Evolutionary conservation across 1,140 invertebrate species (phyloP).

Genomic region (Heliconius melpomene): DNA sequence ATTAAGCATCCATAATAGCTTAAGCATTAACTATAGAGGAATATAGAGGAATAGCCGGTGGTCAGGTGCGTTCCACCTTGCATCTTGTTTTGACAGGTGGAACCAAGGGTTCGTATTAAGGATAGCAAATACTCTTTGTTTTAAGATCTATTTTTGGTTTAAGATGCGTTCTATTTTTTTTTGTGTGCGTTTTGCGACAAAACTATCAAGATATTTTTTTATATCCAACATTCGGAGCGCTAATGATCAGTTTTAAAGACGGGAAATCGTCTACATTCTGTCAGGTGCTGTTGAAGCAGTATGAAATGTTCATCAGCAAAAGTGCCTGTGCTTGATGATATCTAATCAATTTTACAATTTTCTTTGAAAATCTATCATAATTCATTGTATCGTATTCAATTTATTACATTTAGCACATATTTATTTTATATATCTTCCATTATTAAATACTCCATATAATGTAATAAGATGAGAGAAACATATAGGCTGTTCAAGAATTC

Average conservation of each 20-base stretch:
- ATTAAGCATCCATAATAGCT: slow-evolving; percentile 17
- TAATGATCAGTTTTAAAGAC: slow-evolving; percentile 14
- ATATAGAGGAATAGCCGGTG: slow-evolving; percentile 28
- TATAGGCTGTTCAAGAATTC: slow-evolving; percentile 10
- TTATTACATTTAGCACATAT: no score
- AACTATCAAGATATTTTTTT: slow-evolving; percentile 9
- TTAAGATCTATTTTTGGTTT: slow-evolving; percentile 51
- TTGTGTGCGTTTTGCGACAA: not conserved
- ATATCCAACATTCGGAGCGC: not conserved
- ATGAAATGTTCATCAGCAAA: not conserved
- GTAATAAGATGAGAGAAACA: not conserved
- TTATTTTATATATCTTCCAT: no score
- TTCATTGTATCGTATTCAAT: not conserved
- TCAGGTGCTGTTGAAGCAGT: not conserved
- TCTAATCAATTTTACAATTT: not conserved
- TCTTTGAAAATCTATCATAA: not conserved
- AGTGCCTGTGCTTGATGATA: not conserved
- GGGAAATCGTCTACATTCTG: not conserved
- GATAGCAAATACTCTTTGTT: slow-evolving; percentile 51
- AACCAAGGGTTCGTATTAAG: slow-evolving; percentile 44
- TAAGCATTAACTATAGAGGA: slow-evolving; percentile 22
- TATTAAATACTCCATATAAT: not conserved
- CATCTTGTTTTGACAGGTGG: slow-evolving; percentile 69
- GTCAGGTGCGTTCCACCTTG: slow-evolving; percentile 57
- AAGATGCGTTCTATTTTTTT: slow-evolving; percentile 19